A percentile compares a stretch with the other conserved stretches of the same genome.
These are phyloP conservation scores for Campylorhamphus procurvoides DNA, from an alignment of 2,113 vertebrate species.

Conservation along the genomic window DNA sequence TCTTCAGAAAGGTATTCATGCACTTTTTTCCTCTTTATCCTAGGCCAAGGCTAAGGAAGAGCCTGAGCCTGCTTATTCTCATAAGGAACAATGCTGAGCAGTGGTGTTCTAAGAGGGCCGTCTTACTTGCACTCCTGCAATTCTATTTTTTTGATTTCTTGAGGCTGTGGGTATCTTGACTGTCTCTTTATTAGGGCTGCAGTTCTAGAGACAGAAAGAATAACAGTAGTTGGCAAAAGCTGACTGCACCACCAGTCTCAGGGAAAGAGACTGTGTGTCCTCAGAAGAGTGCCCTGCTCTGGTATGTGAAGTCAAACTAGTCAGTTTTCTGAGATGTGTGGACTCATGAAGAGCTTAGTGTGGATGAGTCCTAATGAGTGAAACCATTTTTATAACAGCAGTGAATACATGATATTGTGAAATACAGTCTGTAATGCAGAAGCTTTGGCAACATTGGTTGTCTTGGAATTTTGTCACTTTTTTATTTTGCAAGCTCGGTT, in stretches of 20 bases:
- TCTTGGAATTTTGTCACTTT: not conserved
- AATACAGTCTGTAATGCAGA: not conserved
- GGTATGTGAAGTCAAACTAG: not conserved
- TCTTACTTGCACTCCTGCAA: not conserved
- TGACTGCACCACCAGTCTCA: not conserved
- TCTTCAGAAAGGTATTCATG: not conserved
- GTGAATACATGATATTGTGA: not conserved
- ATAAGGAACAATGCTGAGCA: not conserved
- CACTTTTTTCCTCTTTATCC: not conserved
- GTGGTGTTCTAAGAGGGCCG: not conserved
- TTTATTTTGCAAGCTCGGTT: not conserved
- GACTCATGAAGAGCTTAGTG: not conserved
- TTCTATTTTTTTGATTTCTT: not conserved
- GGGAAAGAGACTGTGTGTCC: rapidly evolving
- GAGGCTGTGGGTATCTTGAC: not conserved
- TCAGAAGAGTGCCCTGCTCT: not conserved
- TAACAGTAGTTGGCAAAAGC: not conserved
- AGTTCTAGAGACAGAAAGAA: not conserved
- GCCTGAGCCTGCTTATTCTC: not conserved
- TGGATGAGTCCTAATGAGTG: not conserved
- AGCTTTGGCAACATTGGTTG: not conserved
- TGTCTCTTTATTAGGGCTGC: not conserved
- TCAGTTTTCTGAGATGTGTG: not conserved
- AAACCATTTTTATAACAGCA: not conserved
- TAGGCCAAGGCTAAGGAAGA: not conserved